phyloP scores from a whole-genome alignment of 2,113 vertebrate genomes.

The Tylochromis polylepis region DNA sequence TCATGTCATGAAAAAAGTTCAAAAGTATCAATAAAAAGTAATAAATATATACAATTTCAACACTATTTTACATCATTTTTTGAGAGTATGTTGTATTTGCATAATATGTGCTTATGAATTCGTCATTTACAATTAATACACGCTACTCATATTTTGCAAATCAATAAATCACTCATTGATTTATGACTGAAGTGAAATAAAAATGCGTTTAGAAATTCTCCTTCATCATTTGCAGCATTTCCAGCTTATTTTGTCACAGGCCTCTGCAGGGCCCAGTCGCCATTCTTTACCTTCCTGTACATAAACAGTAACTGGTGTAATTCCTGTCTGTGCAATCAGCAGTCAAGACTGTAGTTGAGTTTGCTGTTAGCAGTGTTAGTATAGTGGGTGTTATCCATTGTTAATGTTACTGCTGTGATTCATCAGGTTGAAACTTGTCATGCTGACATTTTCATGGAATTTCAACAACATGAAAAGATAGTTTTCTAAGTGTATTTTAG shows the following conservation, averaged over 20 bases:
- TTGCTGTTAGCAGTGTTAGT: neutral
- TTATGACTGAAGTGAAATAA: neutral
- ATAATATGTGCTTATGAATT: neutral
- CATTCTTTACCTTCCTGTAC: neutral
- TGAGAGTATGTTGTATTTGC: neutral
- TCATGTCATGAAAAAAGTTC: neutral
- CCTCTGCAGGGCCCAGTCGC: neutral
- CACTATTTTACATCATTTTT: neutral
- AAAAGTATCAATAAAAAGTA: neutral
- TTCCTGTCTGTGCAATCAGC: neutral
- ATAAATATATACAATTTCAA: neutral
- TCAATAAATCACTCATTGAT: neutral
- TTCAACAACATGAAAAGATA: neutral
- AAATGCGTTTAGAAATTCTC: neutral
- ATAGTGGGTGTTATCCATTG: neutral
- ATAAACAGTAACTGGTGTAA: neutral
- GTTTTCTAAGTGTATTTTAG: neutral
- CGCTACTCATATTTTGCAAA: neutral
- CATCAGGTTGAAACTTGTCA: neutral
- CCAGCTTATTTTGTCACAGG: neutral
- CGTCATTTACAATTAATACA: neutral
- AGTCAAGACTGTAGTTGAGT: neutral
- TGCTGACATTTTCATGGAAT: neutral
- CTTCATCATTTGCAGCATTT: neutral
- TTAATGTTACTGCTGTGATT: neutral